Evolutionary conservation across 2,113 vertebrate species (phyloP), one percentile per base, ranked within the genome.

Genomic region (Rhinoderma darwinii): DNA sequence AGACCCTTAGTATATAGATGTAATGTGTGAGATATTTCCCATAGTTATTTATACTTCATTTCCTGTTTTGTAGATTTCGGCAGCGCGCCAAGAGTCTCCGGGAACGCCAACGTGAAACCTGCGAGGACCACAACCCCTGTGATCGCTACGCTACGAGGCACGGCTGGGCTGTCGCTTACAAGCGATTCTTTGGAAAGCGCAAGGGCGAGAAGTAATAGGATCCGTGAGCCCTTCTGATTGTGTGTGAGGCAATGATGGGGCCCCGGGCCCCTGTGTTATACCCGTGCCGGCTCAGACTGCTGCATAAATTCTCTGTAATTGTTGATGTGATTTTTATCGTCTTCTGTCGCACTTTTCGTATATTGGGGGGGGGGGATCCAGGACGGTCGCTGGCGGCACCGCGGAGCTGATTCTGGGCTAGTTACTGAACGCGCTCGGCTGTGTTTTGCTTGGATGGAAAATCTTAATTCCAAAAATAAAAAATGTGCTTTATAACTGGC

Each of bases 111-210:
- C 91, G 96, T 3, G 97, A 99, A 92, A 93, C 89, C 61, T 99
- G 98, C 0, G 98, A 99, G 84, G 95, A 98, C 88, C 96, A 91
- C 89, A 90, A 88, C 3, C 96, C 94, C 0, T 99, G 98, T 0
- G 96, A 96, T 35, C 81, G 77, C 66, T 96, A 95, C 0, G 96
- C 97, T 7, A 84, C 84, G 12, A 88, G 50, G 86, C 86, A 95
- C 0, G 97, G 97, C 12, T 95, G 91, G 41, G 86, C 90, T 1
- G 90, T 93, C 59, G 98, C 98, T 89, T 97, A 96, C 88, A 94
- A 91, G 63, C 94, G 91, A 87, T 98, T 93, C 82, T 97, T 97
- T 56, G 89, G 90, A 17, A 11, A 87, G 88, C 89, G 88, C 47
- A 90, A 88, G 5, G 89, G 74, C 63, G 89, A 92, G 47, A 92